These are phyloP conservation scores for Corydoras maculifer DNA, from an alignment of 2,113 vertebrate genomes.

Conservation along the genomic window DNA sequence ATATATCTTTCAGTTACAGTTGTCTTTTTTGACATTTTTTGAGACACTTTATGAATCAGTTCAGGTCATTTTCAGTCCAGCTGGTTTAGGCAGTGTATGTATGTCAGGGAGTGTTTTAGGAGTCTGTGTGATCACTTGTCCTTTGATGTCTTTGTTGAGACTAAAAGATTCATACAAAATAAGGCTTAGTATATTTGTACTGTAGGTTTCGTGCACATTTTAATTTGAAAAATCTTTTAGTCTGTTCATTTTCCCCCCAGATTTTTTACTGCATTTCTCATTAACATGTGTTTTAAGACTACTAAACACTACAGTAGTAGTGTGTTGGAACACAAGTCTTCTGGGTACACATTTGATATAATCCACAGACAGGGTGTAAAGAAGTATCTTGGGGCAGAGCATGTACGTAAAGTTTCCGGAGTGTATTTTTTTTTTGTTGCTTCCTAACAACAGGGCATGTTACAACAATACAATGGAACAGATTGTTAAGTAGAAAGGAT, in stretches of 20 bases:
- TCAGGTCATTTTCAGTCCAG: background rate
- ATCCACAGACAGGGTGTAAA: background rate
- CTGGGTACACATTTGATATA: background rate
- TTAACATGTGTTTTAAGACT: too few relatives aligned
- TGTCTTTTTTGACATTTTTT: too few relatives aligned
- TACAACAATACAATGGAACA: background rate
- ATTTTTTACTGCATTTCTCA: too few relatives aligned
- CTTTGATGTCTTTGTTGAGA: background rate
- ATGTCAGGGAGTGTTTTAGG: background rate
- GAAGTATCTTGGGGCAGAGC: slow-evolving; percentile 4
- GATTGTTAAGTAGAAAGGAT: background rate
- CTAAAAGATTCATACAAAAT: too few relatives aligned
- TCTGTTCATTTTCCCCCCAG: too few relatives aligned
- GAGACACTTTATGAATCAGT: too few relatives aligned
- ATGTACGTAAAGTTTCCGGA: background rate
- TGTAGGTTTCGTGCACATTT: too few relatives aligned
- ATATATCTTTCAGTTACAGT: too few relatives aligned
- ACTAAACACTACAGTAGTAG: too few relatives aligned
- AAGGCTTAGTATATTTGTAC: too few relatives aligned
- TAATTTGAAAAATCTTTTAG: too few relatives aligned
- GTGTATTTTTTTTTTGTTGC: background rate
- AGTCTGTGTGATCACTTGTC: background rate
- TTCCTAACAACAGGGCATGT: background rate
- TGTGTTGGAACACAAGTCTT: too few relatives aligned
- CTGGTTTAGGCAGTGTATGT: background rate